Evolutionary conservation across 35 echinoderm and acorn worm genomes (phyloP).

Genomic region (Apostichopus californicus): DNA sequence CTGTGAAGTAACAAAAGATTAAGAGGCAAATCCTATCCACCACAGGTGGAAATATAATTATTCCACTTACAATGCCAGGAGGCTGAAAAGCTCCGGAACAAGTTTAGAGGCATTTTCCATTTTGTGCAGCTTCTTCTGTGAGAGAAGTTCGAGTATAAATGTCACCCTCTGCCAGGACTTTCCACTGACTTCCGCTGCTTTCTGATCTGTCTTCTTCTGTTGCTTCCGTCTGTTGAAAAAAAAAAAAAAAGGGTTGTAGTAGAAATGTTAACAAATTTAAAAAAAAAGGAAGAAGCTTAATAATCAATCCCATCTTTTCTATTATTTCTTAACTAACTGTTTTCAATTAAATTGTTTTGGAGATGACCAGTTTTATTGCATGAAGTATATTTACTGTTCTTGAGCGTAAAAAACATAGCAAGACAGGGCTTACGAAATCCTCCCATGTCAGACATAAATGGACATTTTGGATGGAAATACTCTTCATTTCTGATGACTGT

Average conservation of each 20-base stretch:
- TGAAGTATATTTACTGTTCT: neutral
- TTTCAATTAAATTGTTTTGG: neutral
- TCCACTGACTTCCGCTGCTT: slow-evolving; percentile 30
- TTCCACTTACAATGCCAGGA: slow-evolving; percentile 68
- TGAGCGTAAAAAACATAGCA: no score
- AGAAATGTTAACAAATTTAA: no score
- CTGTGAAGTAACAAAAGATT: no score
- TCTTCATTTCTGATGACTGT: no score
- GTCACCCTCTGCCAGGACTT: slow-evolving; percentile 74
- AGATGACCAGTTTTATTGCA: neutral
- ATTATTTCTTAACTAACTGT: no score
- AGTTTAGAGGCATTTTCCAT: slow-evolving; percentile 64
- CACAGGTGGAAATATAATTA: neutral
- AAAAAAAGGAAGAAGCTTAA: no score
- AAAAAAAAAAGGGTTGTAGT: no score
- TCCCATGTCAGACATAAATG: no score
- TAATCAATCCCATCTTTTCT: no score
- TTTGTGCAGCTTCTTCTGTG: slow-evolving; percentile 81
- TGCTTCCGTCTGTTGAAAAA: slow-evolving; percentile 25
- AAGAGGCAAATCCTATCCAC: no score
- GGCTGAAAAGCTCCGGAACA: slow-evolving; percentile 68
- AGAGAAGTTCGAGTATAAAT: slow-evolving; percentile 79
- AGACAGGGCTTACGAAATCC: no score
- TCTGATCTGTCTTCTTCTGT: slow-evolving; percentile 45
- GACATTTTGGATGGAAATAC: no score